phyloP scores from a whole-genome alignment of 2,797 vertebrate genomes.

The Natrix natrix region DNA sequence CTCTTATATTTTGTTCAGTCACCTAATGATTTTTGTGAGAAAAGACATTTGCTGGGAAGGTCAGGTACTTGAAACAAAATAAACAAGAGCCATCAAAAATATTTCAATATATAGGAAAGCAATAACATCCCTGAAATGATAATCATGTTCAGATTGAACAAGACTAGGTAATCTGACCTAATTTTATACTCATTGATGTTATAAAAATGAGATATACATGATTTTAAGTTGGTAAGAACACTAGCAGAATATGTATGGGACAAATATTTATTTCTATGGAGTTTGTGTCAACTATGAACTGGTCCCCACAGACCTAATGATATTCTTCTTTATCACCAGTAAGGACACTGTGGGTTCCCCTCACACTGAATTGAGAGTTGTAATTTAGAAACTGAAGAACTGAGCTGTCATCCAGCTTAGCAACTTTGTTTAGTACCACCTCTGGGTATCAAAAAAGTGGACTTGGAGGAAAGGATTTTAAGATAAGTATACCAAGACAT shows the following conservation, averaged over 20 bases:
- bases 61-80: neutral
- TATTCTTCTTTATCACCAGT: neutral
- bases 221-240: neutral
- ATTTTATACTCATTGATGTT: neutral
- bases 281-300: neutral
- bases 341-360: neutral
- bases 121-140: neutral
- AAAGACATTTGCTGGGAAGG: neutral
- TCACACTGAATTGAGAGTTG: neutral
- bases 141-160: neutral
- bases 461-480: neutral
- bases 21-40: conserved; percentile 2
- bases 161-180: neutral
- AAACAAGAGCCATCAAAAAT: neutral
- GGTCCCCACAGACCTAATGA: neutral
- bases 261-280: neutral
- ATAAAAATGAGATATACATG: neutral
- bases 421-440: neutral
- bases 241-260: neutral
- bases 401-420: neutral
- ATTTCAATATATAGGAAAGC: neutral
- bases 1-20: conserved; percentile 1
- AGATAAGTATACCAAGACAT: neutral
- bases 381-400: neutral
- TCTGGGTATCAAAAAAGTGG: neutral